Percentiles rank a stretch among this genome's conserved stretches.
These are phyloP conservation scores for Mimachlamys varia DNA, from an alignment of 2,888 invertebrate genomes.

Conservation along the genomic window DNA sequence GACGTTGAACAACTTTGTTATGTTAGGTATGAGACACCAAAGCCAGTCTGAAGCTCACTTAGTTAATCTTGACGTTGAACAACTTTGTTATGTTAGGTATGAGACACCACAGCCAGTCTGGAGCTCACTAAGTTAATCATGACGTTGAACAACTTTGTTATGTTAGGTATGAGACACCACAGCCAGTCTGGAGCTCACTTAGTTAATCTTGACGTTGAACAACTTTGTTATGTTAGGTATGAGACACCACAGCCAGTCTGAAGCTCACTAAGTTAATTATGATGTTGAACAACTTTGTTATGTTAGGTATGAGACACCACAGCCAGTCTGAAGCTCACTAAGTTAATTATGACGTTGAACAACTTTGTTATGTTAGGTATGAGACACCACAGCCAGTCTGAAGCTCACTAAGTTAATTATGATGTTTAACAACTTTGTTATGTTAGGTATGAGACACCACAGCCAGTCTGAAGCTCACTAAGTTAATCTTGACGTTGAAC, in stretches of 20 bases:
- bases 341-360: not conserved
- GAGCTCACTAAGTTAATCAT: too few species aligned
- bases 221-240: constrained; percentile 67
- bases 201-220: not conserved
- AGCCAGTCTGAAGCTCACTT: constrained; percentile 93
- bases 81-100: constrained; percentile 67
- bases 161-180: constrained; percentile 80
- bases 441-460: constrained; percentile 80
- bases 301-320: constrained; percentile 80
- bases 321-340: constrained; percentile 93
- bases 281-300: not conserved
- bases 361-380: constrained; percentile 67
- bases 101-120: constrained; percentile 86
- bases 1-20: not conserved
- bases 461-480: constrained; percentile 93
- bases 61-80: not conserved
- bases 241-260: constrained; percentile 86
- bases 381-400: constrained; percentile 86
- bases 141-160: not conserved
- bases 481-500: not conserved
- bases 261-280: too few species aligned
- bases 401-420: too few species aligned
- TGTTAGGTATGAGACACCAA: constrained; percentile 80
- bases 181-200: constrained; percentile 93
- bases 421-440: not conserved